These are phyloP conservation scores for Malacoraja senta DNA, from an alignment of 2,797 vertebrate species.

Conservation along the genomic window DNA sequence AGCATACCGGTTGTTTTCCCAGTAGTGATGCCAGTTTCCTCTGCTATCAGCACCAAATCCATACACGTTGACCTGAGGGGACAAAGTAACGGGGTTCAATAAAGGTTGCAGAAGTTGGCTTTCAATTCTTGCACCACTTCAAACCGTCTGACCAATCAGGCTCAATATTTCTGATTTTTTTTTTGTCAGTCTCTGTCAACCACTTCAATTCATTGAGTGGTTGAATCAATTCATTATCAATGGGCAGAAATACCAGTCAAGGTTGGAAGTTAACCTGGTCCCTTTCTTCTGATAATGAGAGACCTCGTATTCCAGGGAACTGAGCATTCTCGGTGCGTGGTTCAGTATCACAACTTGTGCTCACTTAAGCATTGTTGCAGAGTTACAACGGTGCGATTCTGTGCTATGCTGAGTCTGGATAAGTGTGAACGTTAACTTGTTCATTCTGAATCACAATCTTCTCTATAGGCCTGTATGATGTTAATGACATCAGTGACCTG, in stretches of 20 bases:
- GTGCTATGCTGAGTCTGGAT: neutral
- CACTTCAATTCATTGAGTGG: too few relatives aligned
- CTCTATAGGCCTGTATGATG: neutral
- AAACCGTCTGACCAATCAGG: neutral
- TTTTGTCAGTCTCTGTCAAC: neutral
- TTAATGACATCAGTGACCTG: neutral
- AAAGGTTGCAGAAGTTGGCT: neutral
- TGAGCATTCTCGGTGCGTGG: neutral
- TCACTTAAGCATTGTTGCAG: neutral
- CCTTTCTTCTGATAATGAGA: neutral
- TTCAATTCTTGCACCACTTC: neutral
- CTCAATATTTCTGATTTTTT: neutral
- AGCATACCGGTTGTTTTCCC: conserved; percentile 97
- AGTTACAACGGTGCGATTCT: neutral
- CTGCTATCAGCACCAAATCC: conserved; percentile 92
- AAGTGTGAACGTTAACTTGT: neutral
- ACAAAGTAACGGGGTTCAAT: neutral
- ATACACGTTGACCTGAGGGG: conserved; percentile 83
- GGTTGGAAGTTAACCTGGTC: neutral
- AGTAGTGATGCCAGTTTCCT: conserved; percentile 99
- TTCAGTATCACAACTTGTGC: neutral
- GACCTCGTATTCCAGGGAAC: neutral
- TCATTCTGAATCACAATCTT: neutral
- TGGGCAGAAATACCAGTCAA: neutral
- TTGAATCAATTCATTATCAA: neutral